These are phyloP conservation scores for Diarsia mendica DNA, from an alignment of 2,888 invertebrate genomes.

Conservation along the genomic window DNA sequence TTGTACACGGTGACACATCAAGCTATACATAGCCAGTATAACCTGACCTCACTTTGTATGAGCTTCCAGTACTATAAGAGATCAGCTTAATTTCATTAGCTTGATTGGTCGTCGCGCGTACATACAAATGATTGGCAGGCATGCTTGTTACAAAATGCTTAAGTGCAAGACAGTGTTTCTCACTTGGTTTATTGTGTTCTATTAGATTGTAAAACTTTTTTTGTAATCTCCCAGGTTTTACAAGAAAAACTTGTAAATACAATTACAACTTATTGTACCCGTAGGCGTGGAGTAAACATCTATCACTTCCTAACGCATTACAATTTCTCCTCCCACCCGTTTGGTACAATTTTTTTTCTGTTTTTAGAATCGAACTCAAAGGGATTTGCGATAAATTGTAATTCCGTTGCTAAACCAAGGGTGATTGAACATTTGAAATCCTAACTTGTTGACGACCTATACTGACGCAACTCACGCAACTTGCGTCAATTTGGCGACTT, in stretches of 20 bases:
- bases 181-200: background rate
- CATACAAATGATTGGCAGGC: too few species aligned
- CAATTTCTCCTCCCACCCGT: background rate
- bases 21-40: background rate
- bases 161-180: background rate
- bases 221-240: background rate
- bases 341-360: background rate
- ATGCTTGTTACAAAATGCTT: background rate
- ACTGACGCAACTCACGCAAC: background rate
- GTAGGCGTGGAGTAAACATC: background rate
- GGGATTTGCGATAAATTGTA: slow-evolving; percentile 5
- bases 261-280: slow-evolving; percentile 15
- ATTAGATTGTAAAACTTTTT: background rate
- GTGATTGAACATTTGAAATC: slow-evolving; percentile 19
- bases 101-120: too few species aligned
- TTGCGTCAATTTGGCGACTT: background rate
- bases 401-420: slow-evolving; percentile 29
- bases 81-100: too few species aligned
- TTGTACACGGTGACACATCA: background rate
- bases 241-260: slow-evolving; percentile 11
- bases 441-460: background rate
- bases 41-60: too few species aligned
- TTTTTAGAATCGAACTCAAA: slow-evolving; percentile 10
- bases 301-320: slow-evolving; percentile 20
- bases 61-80: too few species aligned